These are phyloP conservation scores for Temnothorax curvispinosus DNA, from an alignment of 1,140 invertebrate species.

Conservation along the genomic window DNA sequence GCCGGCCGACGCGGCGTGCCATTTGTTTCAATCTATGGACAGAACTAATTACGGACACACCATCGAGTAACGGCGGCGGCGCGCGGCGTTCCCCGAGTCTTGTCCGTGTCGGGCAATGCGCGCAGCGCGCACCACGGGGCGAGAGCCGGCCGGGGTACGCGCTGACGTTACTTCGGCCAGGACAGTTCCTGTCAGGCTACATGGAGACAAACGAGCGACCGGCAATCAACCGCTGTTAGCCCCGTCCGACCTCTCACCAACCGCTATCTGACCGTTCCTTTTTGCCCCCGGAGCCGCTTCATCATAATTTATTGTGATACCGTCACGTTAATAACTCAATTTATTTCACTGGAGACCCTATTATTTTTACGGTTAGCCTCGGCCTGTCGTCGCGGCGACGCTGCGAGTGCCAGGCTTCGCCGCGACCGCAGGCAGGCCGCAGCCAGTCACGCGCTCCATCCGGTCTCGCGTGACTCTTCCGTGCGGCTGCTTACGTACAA, in stretches of 20 bases:
- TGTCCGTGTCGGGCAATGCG: slow-evolving; percentile 43
- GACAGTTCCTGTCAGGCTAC: slow-evolving; percentile 84
- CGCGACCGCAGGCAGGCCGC: slow-evolving; percentile 41
- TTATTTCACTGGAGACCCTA: slow-evolving; percentile 85
- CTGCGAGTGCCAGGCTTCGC: background rate
- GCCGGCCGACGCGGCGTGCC: slow-evolving; percentile 61
- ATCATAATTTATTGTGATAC: slow-evolving; percentile 86
- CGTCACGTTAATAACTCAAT: slow-evolving; percentile 86
- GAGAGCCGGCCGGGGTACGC: slow-evolving; percentile 62
- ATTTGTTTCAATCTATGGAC: slow-evolving; percentile 84
- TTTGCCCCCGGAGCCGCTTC: slow-evolving; percentile 83
- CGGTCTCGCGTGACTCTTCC: slow-evolving; percentile 71
- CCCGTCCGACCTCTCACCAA: slow-evolving; percentile 84
- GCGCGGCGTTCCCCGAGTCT: slow-evolving; percentile 31
- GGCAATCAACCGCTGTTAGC: slow-evolving; percentile 85
- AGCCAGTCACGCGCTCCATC: slow-evolving; percentile 73
- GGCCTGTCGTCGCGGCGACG: slow-evolving; percentile 71
- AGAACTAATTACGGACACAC: slow-evolving; percentile 80
- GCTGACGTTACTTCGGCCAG: slow-evolving; percentile 80
- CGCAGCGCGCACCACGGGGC: background rate
- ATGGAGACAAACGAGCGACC: slow-evolving; percentile 86
- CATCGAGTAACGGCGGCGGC: slow-evolving; percentile 71
- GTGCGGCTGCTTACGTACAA: slow-evolving; percentile 18
- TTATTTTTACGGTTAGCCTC: slow-evolving; percentile 80
- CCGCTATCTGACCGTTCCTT: slow-evolving; percentile 83